Evolutionary conservation across 2,113 vertebrate species (phyloP).

Genomic region (Prionailurus viverrinus): DNA sequence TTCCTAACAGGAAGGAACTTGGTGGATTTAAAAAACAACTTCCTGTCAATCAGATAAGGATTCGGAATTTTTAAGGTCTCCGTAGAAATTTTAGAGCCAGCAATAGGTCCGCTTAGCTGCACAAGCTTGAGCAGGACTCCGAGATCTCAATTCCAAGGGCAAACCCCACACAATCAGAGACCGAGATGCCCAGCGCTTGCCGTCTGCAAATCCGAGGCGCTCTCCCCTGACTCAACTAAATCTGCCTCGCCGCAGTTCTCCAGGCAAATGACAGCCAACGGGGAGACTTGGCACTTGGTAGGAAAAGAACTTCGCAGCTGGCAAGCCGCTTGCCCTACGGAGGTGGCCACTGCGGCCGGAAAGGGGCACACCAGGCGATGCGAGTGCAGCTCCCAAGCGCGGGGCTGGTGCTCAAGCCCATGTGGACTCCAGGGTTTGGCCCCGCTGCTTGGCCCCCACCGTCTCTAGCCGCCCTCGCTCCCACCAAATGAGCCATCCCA

Average conservation of each 20-base stretch:
- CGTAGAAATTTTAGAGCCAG: not conserved
- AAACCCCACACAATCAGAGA: not conserved
- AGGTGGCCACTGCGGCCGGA: not conserved
- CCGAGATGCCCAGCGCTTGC: not conserved
- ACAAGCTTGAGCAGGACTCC: not conserved
- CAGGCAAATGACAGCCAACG: not conserved
- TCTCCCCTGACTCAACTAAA: not conserved
- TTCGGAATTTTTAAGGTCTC: not conserved
- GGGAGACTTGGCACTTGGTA: not conserved
- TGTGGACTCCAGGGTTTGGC: not conserved
- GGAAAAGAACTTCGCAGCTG: not conserved
- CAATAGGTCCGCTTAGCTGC: not conserved
- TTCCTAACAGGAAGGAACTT: not conserved
- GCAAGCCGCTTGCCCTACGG: not conserved
- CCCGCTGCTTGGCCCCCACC: not conserved
- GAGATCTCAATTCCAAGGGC: not conserved
- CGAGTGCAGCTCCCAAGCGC: not conserved
- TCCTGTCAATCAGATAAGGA: not conserved
- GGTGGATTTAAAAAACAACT: not conserved
- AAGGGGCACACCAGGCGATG: rapidly evolving
- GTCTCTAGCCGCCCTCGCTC: not conserved
- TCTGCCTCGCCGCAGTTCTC: not conserved
- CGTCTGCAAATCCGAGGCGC: too few species aligned
- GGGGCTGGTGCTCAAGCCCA: not conserved
- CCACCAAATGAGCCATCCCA: not conserved